Evolutionary conservation across 2,113 vertebrate species (phyloP), one percentile per base, ranked within the genome.

Genomic region (Trematocara variabile): DNA sequence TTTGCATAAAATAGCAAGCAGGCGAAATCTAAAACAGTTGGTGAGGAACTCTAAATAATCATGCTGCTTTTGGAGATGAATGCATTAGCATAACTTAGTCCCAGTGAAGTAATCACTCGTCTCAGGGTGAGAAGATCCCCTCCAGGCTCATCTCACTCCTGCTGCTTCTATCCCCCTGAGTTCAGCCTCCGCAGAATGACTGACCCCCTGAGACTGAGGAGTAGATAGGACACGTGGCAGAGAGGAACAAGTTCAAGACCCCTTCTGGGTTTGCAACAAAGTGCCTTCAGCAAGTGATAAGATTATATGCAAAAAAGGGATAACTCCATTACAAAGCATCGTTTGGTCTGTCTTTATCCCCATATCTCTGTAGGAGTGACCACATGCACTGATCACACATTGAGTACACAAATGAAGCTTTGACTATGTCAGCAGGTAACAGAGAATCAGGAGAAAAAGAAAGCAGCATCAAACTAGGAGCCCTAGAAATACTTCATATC

Each of bases 1-100:
- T 96, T 95, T 96, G 95, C 96, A 96, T 96, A 96, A 96, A 96
- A 94, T 92, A 93, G 94, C 93, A 93, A 96, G 94, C 83, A 93
- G 95, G 91, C 89, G 81, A 96, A 96, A 96, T 96, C 94, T 96
- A 95, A 96, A 96, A 96, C 95, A 95, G 95, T 96, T 96, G 94
- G 94, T 89, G 93, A 94, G 93, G 88, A 96, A 96, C 94, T 96
- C 95, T 93, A 96, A 96, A 96, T 96, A 96, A 96, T 96, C 95
- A 96, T 79, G 89, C 89, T 88, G 94, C 95, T 96, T 96, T 96
- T 95, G 93, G 95, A 96, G 92, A 94, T 92, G 96, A 96, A 96
- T 96, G 90, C 88, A 96, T 96, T 96, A 95, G 92, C 96, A 96
- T 96, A 96, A 95, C 91, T 96, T 95, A 95, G 91, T 94, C 92